These are phyloP conservation scores for Cryptus armator DNA, from an alignment of 2,888 invertebrate genomes.

Conservation along the genomic window DNA sequence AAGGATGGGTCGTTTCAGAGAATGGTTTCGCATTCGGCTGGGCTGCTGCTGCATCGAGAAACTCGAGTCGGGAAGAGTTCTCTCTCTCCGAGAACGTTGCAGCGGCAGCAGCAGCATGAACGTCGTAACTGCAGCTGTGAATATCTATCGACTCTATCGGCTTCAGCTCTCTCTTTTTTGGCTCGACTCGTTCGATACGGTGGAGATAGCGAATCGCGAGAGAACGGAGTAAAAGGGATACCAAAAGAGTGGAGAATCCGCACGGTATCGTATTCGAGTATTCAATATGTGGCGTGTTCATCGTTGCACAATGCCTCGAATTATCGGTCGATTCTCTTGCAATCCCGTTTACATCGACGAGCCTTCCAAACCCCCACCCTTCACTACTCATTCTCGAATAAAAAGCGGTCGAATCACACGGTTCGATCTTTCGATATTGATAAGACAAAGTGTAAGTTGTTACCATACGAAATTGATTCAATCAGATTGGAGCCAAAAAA, in stretches of 20 bases:
- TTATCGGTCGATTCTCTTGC: conserved; percentile 74
- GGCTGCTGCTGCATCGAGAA: conserved; percentile 38
- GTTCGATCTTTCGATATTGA: conserved; percentile 58
- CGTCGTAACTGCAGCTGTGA: conserved; percentile 72
- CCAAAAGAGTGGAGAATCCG: conserved; percentile 16
- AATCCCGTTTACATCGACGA: conserved; percentile 58
- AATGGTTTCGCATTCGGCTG: conserved; percentile 74
- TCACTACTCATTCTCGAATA: conserved; percentile 28
- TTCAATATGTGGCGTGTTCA: conserved; percentile 74
- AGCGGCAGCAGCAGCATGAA: conserved; percentile 41
- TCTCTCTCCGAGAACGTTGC: conserved; percentile 26
- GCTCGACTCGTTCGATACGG: conserved; percentile 51
- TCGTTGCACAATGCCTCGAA: conserved; percentile 74
- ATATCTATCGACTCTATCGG: conserved; percentile 76
- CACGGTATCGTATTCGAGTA: conserved; percentile 62
- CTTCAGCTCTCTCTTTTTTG: conserved; percentile 45
- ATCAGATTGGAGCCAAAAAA: conserved; percentile 46
- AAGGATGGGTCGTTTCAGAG: conserved; percentile 70
- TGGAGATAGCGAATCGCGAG: conserved; percentile 33
- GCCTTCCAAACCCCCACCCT: background rate
- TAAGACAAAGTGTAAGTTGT: conserved; percentile 59
- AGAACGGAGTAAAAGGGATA: conserved; percentile 35
- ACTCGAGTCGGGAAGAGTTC: conserved; percentile 31
- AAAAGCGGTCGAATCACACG: conserved; percentile 50
- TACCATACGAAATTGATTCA: conserved; percentile 44